Evolutionary conservation across 2,888 invertebrate genomes (phyloP), one percentile per base, ranked within the genome.

Genomic region (Drosophila aldrichi): DNA sequence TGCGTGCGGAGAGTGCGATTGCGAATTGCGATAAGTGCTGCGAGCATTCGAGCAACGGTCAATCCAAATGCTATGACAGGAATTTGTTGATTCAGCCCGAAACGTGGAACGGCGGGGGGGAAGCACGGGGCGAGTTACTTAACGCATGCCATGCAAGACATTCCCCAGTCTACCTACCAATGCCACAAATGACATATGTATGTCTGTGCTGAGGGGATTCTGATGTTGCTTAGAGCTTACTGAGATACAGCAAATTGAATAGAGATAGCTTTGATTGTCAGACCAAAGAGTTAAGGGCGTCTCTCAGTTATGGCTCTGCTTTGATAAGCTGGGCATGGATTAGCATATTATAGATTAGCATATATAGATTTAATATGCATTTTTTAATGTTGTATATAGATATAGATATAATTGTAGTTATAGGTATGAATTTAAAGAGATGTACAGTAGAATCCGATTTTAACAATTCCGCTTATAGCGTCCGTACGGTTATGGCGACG

Each of bases 1-100:
- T 57, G 60, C 62, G 46, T 72, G 20, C 38, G 20, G 34, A 9
- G 52, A 57, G 38, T 40, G 32, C 69, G 22, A 25, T 48, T 74
- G 41, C 48, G 43, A 52, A 63, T 60, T 62, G 62, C 20, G 41
- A 48, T 62, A 43, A 74, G 52, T 36, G 61, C 55, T 58, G 44
- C 55, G 20, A 58, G n/a, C 29, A 10, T 34, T 55, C 40, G 54
- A 29, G 29, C 64, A 38, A 38, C 22, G 43, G 64, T 64, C 65
- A 52, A 43, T 18, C 40, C 34, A 7, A 38, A 25, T 22, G 52
- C 22, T 46, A 12, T 32, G 43, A 22, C 18, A 25, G 43, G 43
- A 43, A 51, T 34, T 52, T 34, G 22, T 40, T 49, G 18, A 41
- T 12, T 40, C 40, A 44, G 25, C 36, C 36, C 18, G 14, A 40